phyloP scores from a whole-genome alignment of 1,140 invertebrate species.

The Meloidogyne hapla region DNA sequence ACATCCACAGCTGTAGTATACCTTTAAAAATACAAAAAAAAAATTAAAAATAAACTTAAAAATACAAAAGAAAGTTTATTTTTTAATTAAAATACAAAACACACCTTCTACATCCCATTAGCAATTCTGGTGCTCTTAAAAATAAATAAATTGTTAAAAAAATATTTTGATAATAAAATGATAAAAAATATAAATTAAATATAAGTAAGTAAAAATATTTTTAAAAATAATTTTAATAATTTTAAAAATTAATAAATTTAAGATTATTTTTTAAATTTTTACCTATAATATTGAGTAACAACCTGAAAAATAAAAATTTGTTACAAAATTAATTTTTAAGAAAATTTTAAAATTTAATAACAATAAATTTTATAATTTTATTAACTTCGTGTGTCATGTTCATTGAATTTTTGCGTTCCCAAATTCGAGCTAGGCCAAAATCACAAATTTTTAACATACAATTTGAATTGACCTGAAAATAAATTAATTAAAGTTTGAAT shows the following conservation, averaged over 20 bases:
- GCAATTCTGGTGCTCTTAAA: slow-evolving; percentile 68
- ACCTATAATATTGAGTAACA: slow-evolving; percentile 66
- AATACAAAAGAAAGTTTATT: neutral
- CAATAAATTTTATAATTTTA: neutral
- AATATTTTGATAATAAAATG: neutral
- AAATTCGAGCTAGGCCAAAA: slow-evolving; percentile 86
- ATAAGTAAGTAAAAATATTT: too few relatives aligned
- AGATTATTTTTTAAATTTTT: neutral
- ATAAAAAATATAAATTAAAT: neutral
- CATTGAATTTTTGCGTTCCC: slow-evolving; percentile 82
- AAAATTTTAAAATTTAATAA: neutral
- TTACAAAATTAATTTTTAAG: neutral
- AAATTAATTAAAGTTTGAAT: too few relatives aligned
- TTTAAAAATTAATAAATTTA: slow-evolving; percentile 10
- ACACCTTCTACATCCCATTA: slow-evolving; percentile 66
- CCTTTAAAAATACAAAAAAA: slow-evolving; percentile 18
- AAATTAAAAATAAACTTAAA: neutral
- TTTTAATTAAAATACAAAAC: too few relatives aligned
- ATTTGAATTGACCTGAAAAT: slow-evolving; percentile 28
- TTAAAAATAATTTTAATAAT: too few relatives aligned
- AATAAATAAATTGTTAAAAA: too few relatives aligned
- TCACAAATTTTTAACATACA: slow-evolving; percentile 81
- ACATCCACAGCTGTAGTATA: slow-evolving; percentile 83
- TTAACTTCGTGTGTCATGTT: slow-evolving; percentile 93
- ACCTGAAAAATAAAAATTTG: neutral